Evolutionary conservation across 2,888 invertebrate species (phyloP).

Genomic region (Trissonchulus sp.): DNA sequence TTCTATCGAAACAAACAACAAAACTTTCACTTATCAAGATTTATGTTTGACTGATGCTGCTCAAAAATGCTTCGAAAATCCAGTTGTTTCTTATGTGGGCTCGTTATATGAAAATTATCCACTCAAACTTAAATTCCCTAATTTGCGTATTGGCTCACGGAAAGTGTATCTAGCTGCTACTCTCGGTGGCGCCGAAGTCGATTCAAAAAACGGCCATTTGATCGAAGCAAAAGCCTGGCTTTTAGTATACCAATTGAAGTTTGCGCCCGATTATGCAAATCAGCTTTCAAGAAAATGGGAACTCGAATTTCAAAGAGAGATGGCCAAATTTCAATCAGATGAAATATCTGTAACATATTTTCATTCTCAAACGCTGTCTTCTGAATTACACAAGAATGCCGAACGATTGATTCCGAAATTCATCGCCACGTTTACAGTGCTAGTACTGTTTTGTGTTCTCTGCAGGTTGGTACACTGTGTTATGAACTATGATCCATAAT

Average conservation of each 20-base stretch:
- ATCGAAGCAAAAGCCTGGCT: not conserved
- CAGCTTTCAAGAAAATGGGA: not conserved
- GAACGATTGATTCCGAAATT: conserved; percentile 59
- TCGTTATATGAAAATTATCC: too few relatives aligned
- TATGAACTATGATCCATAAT: too few relatives aligned
- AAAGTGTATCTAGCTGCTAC: not conserved
- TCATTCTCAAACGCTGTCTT: conserved; percentile 71
- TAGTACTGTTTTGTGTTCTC: too few relatives aligned
- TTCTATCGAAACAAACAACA: not conserved
- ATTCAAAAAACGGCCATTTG: not conserved
- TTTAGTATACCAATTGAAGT: not conserved
- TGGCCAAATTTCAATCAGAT: conserved; percentile 40
- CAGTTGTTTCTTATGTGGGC: too few relatives aligned
- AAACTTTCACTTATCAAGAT: not conserved
- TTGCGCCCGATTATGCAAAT: not conserved
- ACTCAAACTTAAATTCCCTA: too few relatives aligned
- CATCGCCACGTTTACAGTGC: not conserved
- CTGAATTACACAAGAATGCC: conserved; percentile 85
- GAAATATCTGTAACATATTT: conserved; percentile 46
- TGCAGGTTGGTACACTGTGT: too few relatives aligned
- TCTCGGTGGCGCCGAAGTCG: not conserved
- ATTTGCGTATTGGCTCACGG: not conserved
- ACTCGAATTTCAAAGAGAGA: conserved; percentile 39
- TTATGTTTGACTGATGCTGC: too few relatives aligned
- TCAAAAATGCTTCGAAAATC: too few relatives aligned